phyloP scores from a whole-genome alignment of 2,113 vertebrate genomes.

The Shinisaurus crocodilurus region DNA sequence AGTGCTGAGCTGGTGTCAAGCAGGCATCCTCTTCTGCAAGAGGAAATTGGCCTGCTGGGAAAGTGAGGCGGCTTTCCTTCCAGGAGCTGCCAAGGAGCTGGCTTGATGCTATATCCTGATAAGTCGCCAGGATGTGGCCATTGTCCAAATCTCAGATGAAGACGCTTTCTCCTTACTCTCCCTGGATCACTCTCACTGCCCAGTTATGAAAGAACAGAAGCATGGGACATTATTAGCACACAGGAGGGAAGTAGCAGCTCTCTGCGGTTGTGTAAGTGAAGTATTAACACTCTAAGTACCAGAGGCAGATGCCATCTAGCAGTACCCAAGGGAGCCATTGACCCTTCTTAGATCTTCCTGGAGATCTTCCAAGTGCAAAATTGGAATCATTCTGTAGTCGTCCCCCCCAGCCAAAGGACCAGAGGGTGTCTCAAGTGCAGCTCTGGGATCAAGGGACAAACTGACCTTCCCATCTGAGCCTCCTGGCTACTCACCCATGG shows the following conservation, averaged over 20 bases:
- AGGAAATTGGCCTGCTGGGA: slow-evolving; percentile 43
- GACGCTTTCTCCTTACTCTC: slow-evolving; percentile 57
- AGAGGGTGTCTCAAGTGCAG: neutral
- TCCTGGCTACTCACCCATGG: neutral
- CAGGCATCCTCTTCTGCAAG: slow-evolving; percentile 47
- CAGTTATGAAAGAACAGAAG: slow-evolving; percentile 60
- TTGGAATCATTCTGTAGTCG: neutral
- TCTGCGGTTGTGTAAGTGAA: slow-evolving; percentile 41
- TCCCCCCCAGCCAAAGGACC: too few relatives aligned
- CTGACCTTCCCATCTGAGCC: accelerated
- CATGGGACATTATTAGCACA: slow-evolving; percentile 38
- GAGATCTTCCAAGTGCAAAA: neutral
- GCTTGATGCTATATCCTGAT: neutral
- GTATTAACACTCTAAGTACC: slow-evolving; percentile 39
- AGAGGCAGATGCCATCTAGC: neutral
- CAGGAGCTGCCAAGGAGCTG: neutral
- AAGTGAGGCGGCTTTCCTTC: slow-evolving; percentile 35
- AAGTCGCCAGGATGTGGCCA: slow-evolving; percentile 40
- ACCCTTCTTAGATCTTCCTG: neutral
- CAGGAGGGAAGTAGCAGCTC: slow-evolving; percentile 49
- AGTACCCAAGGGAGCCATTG: neutral
- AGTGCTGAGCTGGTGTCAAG: slow-evolving; percentile 49
- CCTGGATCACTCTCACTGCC: slow-evolving; percentile 44
- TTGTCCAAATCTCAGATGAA: slow-evolving; percentile 46
- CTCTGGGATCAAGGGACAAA: neutral